Evolutionary conservation across 2,797 vertebrate genomes (phyloP), one percentile per base, ranked within the genome.

Genomic region (Alouatta caraya): DNA sequence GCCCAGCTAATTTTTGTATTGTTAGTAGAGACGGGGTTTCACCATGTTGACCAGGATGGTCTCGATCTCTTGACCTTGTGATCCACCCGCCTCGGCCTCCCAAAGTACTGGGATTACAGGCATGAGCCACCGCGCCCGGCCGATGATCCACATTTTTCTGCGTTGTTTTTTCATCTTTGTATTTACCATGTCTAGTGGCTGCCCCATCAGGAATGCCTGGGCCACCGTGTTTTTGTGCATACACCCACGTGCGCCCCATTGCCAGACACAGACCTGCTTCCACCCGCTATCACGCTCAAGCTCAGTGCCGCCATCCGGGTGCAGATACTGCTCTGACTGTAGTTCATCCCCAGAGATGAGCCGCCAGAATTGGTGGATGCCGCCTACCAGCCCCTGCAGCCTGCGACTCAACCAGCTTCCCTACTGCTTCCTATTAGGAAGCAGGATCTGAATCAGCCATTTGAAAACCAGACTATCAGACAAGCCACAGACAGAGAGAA

Each of bases 401-500:
- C 2, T 17, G 19, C 0, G 24, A 46, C 42, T 33, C 79, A 22
- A 11, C 13, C 9, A 8, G 9, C 44, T 89, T 73, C 30, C 39
- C 37, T 22, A 11, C 37, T 33, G 28, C 7, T 28, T 55, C 52
- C 52, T 22, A 21, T 55, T 55, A 55, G 21, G 52, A 55, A 55
- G 39, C 5, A 11, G n/a, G 37, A 33, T 42, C 33, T 8, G 42
- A 79, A 75, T 12, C 67, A 19, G 15, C 22, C 37, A 67, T 44
- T 90, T 96, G 48, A 39, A 94, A 73, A 24, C 3, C 17, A 33
- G 79, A 42, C 73, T 26, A 37, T 24, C 13, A 22, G 33, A 75
- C 26, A 42, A 80, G 33, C 67, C 78, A 83, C 28, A 61, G 42
- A 39, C 13, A 21, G 39, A 95, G n/a, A 92, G 93, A 67, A 89